These are phyloP conservation scores for Pipistrellus kuhlii DNA, from an alignment of 2,797 vertebrate species.

Conservation along the genomic window DNA sequence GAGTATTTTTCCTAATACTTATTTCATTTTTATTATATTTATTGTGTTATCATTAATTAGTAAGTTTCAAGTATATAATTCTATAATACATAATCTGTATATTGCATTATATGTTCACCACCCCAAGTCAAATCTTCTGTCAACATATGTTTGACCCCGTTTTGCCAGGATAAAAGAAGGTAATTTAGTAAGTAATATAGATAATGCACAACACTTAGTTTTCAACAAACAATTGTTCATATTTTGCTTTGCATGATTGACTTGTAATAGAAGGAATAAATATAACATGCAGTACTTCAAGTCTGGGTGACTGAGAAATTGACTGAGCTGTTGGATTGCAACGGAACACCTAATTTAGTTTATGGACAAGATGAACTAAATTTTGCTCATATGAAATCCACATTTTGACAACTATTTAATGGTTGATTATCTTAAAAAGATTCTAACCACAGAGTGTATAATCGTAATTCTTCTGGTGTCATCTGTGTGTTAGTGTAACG, in stretches of 20 bases:
- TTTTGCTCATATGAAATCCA: background rate
- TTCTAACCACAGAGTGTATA: background rate
- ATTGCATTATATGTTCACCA: background rate
- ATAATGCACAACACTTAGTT: background rate
- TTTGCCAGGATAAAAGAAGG: slow-evolving; percentile 27
- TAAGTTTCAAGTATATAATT: background rate
- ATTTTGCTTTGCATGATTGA: background rate
- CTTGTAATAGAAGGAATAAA: background rate
- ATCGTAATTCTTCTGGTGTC: background rate
- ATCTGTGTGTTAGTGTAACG: background rate
- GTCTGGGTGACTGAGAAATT: background rate
- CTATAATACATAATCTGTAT: background rate
- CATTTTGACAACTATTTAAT: background rate
- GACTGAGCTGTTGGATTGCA: background rate
- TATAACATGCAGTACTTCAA: background rate
- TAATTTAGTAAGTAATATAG: background rate
- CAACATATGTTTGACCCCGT: background rate
- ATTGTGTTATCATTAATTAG: background rate
- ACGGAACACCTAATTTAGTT: background rate
- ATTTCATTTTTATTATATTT: background rate
- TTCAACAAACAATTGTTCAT: background rate
- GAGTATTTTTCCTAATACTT: background rate
- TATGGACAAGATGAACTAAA: background rate
- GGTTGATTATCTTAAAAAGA: background rate
- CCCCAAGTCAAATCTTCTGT: background rate